Evolutionary conservation across 2,888 invertebrate genomes (phyloP).

Genomic region (Zootermopsis nevadensis): DNA sequence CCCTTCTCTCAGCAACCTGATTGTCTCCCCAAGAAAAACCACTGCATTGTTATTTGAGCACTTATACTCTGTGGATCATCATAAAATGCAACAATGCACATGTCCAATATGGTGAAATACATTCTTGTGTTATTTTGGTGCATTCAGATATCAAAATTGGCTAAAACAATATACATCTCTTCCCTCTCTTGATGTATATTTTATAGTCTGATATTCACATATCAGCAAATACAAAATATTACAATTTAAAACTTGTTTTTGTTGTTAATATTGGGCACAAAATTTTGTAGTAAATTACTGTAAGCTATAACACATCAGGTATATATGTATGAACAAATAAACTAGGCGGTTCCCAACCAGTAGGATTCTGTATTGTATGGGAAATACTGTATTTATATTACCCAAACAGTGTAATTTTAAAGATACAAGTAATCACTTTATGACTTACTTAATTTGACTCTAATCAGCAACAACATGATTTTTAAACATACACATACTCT

Average conservation of each 20-base stretch:
- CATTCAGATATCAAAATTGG: neutral
- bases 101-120: slow-evolving; percentile 21
- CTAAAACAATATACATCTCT: slow-evolving; percentile 3
- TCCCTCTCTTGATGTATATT: neutral
- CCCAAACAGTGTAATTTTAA: neutral
- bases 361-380: neutral
- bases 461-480: neutral
- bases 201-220: neutral
- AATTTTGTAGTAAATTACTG: neutral
- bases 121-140: neutral
- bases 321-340: neutral
- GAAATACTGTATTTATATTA: no score
- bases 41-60: neutral
- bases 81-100: neutral
- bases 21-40: neutral
- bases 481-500: neutral
- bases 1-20: neutral
- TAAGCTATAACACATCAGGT: neutral
- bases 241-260: neutral
- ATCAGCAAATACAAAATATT: neutral
- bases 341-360: slow-evolving; percentile 13
- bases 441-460: neutral
- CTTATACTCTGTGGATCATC: neutral
- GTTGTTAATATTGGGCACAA: neutral
- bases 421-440: neutral